Percentiles rank a stretch among this genome's conserved stretches.
phyloP scores from a whole-genome alignment of 2,888 invertebrate genomes.

The Torymus texanus region DNA sequence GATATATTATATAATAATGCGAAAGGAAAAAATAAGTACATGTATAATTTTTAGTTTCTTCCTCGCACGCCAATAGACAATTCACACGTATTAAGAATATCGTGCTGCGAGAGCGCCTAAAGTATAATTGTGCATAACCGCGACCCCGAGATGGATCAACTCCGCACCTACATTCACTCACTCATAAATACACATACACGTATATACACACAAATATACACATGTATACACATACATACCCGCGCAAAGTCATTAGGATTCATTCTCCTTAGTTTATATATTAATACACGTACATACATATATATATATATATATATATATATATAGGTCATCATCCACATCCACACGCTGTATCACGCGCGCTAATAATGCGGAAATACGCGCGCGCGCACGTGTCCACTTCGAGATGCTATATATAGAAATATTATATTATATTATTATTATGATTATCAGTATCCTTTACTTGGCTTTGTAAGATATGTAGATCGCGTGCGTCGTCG shows the following conservation, averaged over 20 bases:
- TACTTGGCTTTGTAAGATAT: conserved; percentile 51
- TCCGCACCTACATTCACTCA: too few species aligned
- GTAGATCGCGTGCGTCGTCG: conserved; percentile 32
- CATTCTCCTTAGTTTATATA: conserved; percentile 71
- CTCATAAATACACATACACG: too few species aligned
- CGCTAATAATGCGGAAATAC: too few species aligned
- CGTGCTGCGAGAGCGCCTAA: conserved; percentile 34
- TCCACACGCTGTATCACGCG: too few species aligned
- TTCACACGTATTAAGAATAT: conserved; percentile 29
- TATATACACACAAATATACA: too few species aligned
- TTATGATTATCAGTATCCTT: background rate
- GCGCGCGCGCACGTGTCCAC: conserved; percentile 27
- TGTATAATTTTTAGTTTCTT: conserved; percentile 48
- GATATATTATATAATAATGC: conserved; percentile 29
- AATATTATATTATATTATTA: conserved; percentile 14
- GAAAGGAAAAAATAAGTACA: conserved; percentile 1
- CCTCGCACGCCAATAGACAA: conserved; percentile 45
- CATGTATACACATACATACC: too few species aligned
- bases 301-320: too few species aligned
- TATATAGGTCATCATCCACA: too few species aligned
- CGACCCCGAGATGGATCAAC: conserved; percentile 32
- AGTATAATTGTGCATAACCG: conserved; percentile 32
- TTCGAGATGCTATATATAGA: conserved; percentile 42
- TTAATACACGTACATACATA: conserved; percentile 41
- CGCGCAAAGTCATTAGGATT: conserved; percentile 74